A percentile compares a stretch with the other conserved stretches of the same genome.
Evolutionary conservation across 2,797 vertebrate genomes (phyloP).

Genomic region (Craterocephalus amniculus): DNA sequence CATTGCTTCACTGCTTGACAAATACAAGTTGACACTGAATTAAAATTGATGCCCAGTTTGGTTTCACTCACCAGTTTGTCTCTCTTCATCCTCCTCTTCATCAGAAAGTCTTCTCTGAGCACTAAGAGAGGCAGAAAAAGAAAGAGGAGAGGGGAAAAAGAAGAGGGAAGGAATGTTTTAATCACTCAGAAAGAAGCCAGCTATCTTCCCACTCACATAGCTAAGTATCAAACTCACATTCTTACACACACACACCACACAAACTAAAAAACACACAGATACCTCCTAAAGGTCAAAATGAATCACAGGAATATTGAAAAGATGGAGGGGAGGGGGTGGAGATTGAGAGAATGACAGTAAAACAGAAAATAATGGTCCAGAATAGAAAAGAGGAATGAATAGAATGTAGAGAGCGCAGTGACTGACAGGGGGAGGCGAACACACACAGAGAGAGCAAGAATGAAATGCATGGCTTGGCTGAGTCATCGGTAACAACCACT

Average conservation of each 20-base stretch:
- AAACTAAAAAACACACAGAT: constrained; percentile 35
- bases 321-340: background rate
- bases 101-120: constrained; percentile 47
- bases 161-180: constrained; percentile 73
- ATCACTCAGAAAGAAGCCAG: constrained; percentile 70
- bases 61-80: constrained; percentile 63
- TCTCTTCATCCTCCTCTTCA: constrained; percentile 63
- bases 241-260: constrained; percentile 20
- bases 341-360: constrained; percentile 42
- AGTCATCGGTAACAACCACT: constrained; percentile 85
- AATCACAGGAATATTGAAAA: constrained; percentile 41
- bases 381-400: constrained; percentile 56
- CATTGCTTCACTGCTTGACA: constrained; percentile 16
- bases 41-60: constrained; percentile 16
- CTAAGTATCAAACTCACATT: constrained; percentile 59
- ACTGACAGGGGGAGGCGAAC: constrained; percentile 48
- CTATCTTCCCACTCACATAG: constrained; percentile 67
- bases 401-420: constrained; percentile 52
- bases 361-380: constrained; percentile 51
- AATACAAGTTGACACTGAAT: constrained; percentile 20
- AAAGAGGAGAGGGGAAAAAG: constrained; percentile 39
- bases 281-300: constrained; percentile 59
- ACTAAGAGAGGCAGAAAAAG: constrained; percentile 46
- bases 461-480: constrained; percentile 70
- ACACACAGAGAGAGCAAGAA: constrained; percentile 50